Base-by-base conservation (phyloP, 1,140 invertebrate species). In the Drosophila rufa region DNA sequence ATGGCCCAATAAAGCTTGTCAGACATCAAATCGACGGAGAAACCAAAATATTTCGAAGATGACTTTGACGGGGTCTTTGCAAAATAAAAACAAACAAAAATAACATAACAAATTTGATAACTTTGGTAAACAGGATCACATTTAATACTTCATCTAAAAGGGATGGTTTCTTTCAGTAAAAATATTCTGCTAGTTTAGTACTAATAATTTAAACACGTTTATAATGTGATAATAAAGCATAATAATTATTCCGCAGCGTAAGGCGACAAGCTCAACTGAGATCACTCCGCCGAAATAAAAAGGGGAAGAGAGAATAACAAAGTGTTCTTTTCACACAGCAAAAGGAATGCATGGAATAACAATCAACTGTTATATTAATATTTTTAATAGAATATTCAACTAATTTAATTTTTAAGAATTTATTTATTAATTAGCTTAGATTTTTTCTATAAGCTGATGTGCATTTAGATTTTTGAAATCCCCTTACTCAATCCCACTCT, bases 1-100 rank as follows among this genome's bases (percentile, higher is more conserved):
- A 79, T 61, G 56, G 14, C 56, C 59, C 71, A 38, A 75, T 75
- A 57, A 75, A 75, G 42, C 42, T 38, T 68, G 27, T 36, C 62
- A 42, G 61, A 69, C 46, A 67, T 51, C 65, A 43, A 15, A 40
- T 38, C 19, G 15, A 14, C 14, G 14, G n/a, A 17, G 25, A 25
- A 15, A 30, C 19, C 12, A 45, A 19, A 27, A 19, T 47, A 38
- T 59, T 45, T 11, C 12, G 6, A 36, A 14, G 19, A 25, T 15
- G 33, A 5, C 22, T 15, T 22, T 14, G 43, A 19, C 5, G 4
- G 19, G 25, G 58, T 25, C 27, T 43, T 17, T 50, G 36, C 9
- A 15, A 12, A 36, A 48, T 25, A 25, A 30, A 30, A 60, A 36
- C 12, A 50, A 19, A 19, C 33, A 57, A 65, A 66, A 22, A 47